Evolutionary conservation across 2,113 vertebrate genomes (phyloP).

Genomic region (Mugil cephalus): DNA sequence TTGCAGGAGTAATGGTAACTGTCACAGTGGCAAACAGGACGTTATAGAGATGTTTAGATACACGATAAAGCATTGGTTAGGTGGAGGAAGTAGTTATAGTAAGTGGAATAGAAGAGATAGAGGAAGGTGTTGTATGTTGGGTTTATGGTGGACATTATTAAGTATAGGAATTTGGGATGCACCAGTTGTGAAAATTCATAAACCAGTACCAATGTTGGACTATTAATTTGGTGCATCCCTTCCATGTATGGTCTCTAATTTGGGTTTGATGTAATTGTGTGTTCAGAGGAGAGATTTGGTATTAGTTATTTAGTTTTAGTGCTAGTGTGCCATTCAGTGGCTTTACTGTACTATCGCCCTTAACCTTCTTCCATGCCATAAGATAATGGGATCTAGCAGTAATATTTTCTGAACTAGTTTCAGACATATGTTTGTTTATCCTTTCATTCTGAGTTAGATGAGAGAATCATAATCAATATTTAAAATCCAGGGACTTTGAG

Average conservation of each 20-base stretch:
- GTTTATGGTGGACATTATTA: background rate
- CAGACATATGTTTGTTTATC: background rate
- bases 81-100: too few species aligned
- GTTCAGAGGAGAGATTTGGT: background rate
- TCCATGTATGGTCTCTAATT: background rate
- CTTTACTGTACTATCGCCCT: background rate
- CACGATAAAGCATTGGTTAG: background rate
- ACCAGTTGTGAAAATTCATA: too few species aligned
- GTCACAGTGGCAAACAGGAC: background rate
- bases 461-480: background rate
- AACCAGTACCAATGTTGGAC: too few species aligned
- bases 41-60: background rate
- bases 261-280: background rate
- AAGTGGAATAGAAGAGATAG: too few species aligned
- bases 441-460: background rate
- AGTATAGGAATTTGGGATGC: background rate
- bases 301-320: background rate
- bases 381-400: constrained; percentile 1
- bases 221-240: too few species aligned
- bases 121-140: too few species aligned
- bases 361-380: constrained; percentile 37
- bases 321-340: background rate
- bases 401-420: constrained; percentile 1
- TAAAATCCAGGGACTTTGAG: constrained; percentile 27
- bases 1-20: background rate